Percentiles rank a stretch among this genome's conserved stretches.
phyloP scores from a whole-genome alignment of 2,797 vertebrate genomes.

The Nannoperca australis region DNA sequence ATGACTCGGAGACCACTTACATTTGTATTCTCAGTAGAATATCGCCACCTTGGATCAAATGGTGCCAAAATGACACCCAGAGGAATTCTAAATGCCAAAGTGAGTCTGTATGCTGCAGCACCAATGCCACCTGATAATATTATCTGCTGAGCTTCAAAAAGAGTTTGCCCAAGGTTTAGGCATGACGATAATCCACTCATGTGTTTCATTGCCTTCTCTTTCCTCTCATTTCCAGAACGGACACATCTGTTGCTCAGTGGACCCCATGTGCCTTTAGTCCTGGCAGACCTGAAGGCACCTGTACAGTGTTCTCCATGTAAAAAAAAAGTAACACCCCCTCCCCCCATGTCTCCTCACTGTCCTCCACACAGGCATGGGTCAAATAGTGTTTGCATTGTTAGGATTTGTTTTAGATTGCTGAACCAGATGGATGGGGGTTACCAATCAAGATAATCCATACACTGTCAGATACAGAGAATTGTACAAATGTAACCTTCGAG shows the following conservation, averaged over 20 bases:
- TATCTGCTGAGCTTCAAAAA: constrained; percentile 38
- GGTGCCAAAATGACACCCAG: constrained; percentile 49
- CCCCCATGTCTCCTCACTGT: constrained; percentile 70
- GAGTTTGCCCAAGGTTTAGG: constrained; percentile 44
- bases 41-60: constrained; percentile 49
- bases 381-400: constrained; percentile 62
- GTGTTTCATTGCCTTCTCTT: constrained; percentile 40
- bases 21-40: constrained; percentile 56
- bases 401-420: constrained; percentile 54
- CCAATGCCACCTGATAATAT: constrained; percentile 34
- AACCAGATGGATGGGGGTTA: constrained; percentile 59
- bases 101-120: constrained; percentile 29
- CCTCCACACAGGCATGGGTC: constrained; percentile 70
- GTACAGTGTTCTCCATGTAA: constrained; percentile 85
- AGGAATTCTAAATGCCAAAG: constrained; percentile 70
- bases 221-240: constrained; percentile 88
- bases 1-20: constrained; percentile 37
- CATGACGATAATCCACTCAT: constrained; percentile 37
- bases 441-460: constrained; percentile 40
- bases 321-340: constrained; percentile 69
- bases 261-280: constrained; percentile 99
- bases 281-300: constrained; percentile 81
- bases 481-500: constrained; percentile 64
- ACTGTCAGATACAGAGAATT: constrained; percentile 44
- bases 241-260: constrained; percentile 98